phyloP scores from a whole-genome alignment of 2,797 vertebrate genomes.

The Graptemys geographica region DNA sequence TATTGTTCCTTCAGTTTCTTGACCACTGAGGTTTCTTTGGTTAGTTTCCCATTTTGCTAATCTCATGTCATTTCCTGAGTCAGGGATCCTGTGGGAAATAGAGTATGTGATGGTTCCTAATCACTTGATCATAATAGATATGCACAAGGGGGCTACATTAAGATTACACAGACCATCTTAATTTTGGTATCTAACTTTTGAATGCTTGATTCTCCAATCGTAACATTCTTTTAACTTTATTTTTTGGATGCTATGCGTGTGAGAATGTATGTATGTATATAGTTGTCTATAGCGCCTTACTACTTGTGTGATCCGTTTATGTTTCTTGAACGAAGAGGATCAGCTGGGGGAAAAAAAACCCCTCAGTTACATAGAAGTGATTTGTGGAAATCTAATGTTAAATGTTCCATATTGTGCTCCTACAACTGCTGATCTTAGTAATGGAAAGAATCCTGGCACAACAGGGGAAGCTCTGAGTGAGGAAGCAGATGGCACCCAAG shows the following conservation, averaged over 20 bases:
- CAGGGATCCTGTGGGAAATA: accelerated
- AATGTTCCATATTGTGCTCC: neutral
- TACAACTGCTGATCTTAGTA: neutral
- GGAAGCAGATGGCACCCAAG: constrained; percentile 4
- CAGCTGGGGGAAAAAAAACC: neutral
- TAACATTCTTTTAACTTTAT: neutral
- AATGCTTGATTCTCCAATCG: accelerated
- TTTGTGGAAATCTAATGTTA: constrained; percentile 16
- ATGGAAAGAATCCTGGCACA: neutral
- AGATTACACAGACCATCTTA: neutral
- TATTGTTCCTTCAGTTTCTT: neutral
- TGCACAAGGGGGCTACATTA: accelerated
- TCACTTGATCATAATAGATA: neutral
- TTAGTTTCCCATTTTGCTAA: too few species aligned
- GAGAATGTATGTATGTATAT: neutral
- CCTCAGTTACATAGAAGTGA: neutral
- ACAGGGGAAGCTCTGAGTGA: accelerated
- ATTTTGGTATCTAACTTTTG: neutral
- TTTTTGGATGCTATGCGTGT: neutral
- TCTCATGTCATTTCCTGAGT: neutral
- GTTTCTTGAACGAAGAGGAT: neutral
- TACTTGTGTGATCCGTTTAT: neutral
- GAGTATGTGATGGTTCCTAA: accelerated
- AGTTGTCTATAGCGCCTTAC: neutral
- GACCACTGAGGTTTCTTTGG: neutral